These are phyloP conservation scores for Planiliza haematocheilus DNA, from an alignment of 2,113 vertebrate genomes.

Conservation along the genomic window DNA sequence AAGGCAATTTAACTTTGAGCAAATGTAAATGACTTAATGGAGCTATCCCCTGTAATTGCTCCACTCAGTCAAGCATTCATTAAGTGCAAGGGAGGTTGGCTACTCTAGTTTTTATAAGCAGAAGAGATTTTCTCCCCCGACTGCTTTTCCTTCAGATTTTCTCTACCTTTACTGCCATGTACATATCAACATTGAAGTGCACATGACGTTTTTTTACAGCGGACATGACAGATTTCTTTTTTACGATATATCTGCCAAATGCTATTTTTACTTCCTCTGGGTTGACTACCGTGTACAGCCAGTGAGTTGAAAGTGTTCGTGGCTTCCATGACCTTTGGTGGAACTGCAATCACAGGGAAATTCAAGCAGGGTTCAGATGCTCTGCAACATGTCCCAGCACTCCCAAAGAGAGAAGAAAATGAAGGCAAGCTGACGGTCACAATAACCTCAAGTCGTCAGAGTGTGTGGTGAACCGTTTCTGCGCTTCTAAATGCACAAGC, in stretches of 20 bases:
- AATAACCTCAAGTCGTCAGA: constrained; percentile 35
- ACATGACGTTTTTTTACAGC: neutral
- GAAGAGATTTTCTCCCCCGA: constrained; percentile 21
- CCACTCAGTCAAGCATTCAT: constrained; percentile 70
- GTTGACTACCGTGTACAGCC: neutral
- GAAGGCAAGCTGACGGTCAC: constrained; percentile 33
- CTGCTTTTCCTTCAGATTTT: constrained; percentile 11
- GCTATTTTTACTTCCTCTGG: neutral
- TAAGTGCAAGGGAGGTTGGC: constrained; percentile 52
- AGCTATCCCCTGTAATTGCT: constrained; percentile 70
- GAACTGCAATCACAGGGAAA: constrained; percentile 29
- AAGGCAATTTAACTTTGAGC: constrained; percentile 67
- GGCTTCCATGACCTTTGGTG: constrained; percentile 23
- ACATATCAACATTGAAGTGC: neutral
- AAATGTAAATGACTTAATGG: constrained; percentile 71
- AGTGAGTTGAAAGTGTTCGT: neutral
- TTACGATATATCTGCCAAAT: neutral
- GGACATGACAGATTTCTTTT: neutral
- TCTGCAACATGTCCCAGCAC: constrained; percentile 10
- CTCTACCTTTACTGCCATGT: neutral
- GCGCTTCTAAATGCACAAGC: constrained; percentile 45
- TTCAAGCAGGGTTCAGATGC: constrained; percentile 33
- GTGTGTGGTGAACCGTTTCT: constrained; percentile 51
- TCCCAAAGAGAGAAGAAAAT: constrained; percentile 35
- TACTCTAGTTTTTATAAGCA: constrained; percentile 34